Evolutionary conservation across 2,113 vertebrate species (phyloP).

Genomic region (Eulemur macaco): DNA sequence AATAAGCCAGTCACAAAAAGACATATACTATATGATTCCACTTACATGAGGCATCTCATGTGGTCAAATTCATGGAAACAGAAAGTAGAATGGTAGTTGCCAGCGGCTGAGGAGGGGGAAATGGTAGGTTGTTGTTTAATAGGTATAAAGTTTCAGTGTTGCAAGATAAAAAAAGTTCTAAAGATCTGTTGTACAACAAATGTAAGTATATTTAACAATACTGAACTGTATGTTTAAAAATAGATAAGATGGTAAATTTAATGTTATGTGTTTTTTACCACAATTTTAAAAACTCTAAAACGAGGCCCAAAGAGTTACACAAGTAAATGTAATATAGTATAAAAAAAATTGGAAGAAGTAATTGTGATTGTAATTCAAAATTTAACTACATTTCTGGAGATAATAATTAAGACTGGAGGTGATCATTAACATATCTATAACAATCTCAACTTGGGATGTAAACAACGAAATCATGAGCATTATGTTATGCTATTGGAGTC

Average conservation of each 20-base stretch:
- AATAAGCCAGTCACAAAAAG: not conserved
- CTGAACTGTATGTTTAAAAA: not conserved
- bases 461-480: not conserved
- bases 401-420: not conserved
- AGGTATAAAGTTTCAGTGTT: not conserved
- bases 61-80: not conserved
- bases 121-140: not conserved
- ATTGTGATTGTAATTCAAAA: not conserved
- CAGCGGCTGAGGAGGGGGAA: not conserved
- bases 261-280: not conserved
- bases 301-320: not conserved
- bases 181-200: not conserved
- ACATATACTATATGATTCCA: not conserved
- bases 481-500: not conserved
- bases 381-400: not conserved
- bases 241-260: too few relatives aligned
- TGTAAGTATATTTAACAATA: not conserved
- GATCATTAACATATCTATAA: not conserved
- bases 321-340: not conserved
- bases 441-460: not conserved
- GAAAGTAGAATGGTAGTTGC: not conserved
- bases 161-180: not conserved
- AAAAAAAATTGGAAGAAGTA: not conserved
- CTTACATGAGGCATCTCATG: too few relatives aligned
- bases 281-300: not conserved